A percentile compares a stretch with the other conserved stretches of the same genome.
phyloP scores from a whole-genome alignment of 2,113 vertebrate genomes.

The Panthera tigris region DNA sequence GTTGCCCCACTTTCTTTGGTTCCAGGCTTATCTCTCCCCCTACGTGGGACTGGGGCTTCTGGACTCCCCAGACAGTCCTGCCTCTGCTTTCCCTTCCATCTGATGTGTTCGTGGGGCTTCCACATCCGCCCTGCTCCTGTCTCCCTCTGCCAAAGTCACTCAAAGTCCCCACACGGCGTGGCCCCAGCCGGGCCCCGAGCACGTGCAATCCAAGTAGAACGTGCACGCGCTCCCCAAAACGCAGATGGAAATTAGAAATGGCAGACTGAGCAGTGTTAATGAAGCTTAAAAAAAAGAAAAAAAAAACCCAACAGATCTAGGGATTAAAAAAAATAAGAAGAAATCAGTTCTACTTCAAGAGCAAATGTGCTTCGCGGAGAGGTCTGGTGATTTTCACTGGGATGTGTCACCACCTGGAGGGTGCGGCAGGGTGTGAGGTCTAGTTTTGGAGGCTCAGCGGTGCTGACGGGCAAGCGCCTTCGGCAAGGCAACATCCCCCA shows the following conservation, averaged over 20 bases:
- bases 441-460: background rate
- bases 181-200: background rate
- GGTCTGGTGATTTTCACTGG: background rate
- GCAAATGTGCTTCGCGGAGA: background rate
- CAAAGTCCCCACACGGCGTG: background rate
- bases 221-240: constrained; percentile 25
- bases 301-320: background rate
- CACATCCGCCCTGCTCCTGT: no score
- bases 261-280: constrained; percentile 71
- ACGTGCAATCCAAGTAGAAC: background rate
- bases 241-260: constrained; percentile 62
- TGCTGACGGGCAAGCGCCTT: background rate
- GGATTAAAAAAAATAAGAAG: background rate
- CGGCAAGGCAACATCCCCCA: background rate
- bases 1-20: background rate
- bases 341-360: background rate
- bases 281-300: background rate
- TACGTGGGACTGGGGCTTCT: no score
- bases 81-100: background rate
- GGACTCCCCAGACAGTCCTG: no score
- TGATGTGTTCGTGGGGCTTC: background rate
- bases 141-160: background rate
- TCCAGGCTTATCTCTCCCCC: background rate
- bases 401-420: background rate
- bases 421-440: background rate